These are phyloP conservation scores for Scolopax mira DNA, from an alignment of 2,113 vertebrate species.

Conservation along the genomic window DNA sequence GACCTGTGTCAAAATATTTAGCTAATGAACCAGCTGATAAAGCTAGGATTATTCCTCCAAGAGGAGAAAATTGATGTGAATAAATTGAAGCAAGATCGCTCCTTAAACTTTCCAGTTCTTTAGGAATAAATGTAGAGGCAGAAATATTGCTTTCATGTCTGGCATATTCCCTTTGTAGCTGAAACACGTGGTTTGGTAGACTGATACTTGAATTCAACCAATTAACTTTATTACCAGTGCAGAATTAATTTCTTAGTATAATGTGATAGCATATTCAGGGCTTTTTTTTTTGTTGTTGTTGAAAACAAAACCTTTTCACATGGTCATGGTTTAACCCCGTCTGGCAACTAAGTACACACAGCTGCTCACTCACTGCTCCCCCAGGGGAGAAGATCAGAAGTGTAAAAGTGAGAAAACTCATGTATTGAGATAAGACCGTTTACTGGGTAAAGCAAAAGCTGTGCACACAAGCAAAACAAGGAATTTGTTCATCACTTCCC, in stretches of 20 bases:
- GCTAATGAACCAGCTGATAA: neutral
- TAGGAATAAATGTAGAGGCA: neutral
- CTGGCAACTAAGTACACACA: neutral
- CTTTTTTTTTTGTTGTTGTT: neutral
- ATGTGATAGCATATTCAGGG: no score
- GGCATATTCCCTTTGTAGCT: neutral
- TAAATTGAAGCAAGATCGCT: neutral
- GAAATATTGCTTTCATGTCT: neutral
- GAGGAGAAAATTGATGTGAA: neutral
- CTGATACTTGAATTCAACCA: neutral
- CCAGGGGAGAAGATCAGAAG: neutral
- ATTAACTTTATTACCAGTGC: neutral
- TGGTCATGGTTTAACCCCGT: neutral
- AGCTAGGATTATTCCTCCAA: neutral
- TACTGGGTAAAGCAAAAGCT: neutral
- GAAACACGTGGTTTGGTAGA: neutral
- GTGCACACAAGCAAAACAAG: neutral
- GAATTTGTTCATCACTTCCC: neutral
- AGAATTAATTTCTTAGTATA: neutral
- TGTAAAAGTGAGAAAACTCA: neutral
- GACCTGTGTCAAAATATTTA: neutral
- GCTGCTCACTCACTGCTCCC: neutral
- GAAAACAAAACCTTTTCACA: neutral
- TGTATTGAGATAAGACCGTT: neutral
- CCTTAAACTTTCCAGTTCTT: neutral